Evolutionary conservation across 2,113 vertebrate genomes (phyloP).

Genomic region (Saccopteryx bilineata): DNA sequence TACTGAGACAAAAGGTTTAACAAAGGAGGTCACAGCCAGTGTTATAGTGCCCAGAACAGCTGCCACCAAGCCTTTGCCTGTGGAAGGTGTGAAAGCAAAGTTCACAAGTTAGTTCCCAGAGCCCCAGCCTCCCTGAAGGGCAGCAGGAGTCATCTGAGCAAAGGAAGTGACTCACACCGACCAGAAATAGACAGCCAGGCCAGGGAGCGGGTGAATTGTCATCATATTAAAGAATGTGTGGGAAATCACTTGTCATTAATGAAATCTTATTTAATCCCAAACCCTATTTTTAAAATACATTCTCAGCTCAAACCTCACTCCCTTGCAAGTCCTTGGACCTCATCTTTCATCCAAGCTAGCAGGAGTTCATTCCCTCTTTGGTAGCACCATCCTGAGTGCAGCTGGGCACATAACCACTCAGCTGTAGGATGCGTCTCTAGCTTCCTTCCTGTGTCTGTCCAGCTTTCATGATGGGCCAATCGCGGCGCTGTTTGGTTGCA

Average conservation of each 20-base stretch:
- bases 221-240: neutral
- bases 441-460: neutral
- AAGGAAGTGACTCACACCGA: neutral
- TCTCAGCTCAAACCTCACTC: neutral
- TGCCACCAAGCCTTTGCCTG: neutral
- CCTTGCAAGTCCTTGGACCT: neutral
- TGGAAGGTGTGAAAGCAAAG: conserved; percentile 42
- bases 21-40: neutral
- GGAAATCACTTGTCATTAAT: neutral
- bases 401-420: too few relatives aligned
- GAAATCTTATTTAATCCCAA: conserved; percentile 32
- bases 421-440: neutral
- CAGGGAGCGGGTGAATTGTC: neutral
- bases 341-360: neutral
- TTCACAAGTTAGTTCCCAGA: neutral
- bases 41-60: neutral
- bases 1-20: neutral
- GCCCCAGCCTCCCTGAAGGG: neutral
- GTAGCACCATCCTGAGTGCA: neutral
- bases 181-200: neutral
- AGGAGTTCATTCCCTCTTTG: neutral
- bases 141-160: conserved; percentile 15
- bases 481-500: too few relatives aligned
- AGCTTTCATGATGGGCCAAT: neutral
- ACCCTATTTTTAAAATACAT: conserved; percentile 8